Evolutionary conservation across 2,113 vertebrate genomes (phyloP).

Genomic region (Chloroceryle aenea): DNA sequence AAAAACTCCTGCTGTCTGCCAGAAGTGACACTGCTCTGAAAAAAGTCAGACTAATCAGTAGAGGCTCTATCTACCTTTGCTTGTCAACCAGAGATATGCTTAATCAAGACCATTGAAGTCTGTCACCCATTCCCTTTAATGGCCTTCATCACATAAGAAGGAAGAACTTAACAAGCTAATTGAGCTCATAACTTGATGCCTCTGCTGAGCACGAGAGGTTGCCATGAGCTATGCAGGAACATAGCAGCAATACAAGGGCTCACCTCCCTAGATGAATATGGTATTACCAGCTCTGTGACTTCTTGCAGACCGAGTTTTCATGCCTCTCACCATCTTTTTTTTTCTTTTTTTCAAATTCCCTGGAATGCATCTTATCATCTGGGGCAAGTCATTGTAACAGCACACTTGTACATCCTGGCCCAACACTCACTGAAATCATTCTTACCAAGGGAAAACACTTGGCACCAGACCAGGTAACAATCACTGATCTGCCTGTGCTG

Average conservation of each 20-base stretch:
- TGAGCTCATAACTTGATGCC: not conserved
- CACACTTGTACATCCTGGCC: not conserved
- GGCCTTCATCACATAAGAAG: not conserved
- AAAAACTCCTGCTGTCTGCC: not conserved
- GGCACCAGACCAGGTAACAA: not conserved
- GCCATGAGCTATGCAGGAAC: not conserved
- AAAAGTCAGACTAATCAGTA: not conserved
- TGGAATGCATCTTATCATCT: not conserved
- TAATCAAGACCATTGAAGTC: not conserved
- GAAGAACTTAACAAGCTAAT: not conserved
- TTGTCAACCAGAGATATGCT: not conserved
- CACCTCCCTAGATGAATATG: not conserved
- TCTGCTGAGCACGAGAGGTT: not conserved
- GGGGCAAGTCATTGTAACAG: not conserved
- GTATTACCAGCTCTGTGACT: not conserved
- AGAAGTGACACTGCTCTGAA: not conserved
- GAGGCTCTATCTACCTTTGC: not conserved
- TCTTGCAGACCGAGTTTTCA: not conserved
- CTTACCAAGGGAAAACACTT: not conserved
- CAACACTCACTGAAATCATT: not conserved
- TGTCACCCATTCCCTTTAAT: not conserved
- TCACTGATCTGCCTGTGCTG: not conserved
- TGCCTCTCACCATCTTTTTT: not conserved
- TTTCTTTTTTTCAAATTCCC: not conserved
- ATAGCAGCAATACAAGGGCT: not conserved